Evolutionary conservation across 2,888 invertebrate genomes (phyloP), one percentile per base, ranked within the genome.

Genomic region (Mystacides longicornis): DNA sequence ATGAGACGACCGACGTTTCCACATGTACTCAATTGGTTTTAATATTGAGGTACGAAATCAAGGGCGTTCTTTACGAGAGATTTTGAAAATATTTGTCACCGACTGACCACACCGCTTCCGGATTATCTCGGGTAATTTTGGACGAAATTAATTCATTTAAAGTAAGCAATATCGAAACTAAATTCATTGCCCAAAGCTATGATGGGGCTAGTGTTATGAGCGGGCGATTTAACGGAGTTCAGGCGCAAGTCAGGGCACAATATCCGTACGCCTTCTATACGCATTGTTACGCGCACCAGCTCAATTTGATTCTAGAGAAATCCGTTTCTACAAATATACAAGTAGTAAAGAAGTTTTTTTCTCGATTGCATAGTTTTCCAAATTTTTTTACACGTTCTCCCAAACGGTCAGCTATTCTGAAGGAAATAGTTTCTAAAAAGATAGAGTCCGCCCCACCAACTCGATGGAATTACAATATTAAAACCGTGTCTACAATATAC

Each of bases 181-280:
- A 65, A 61, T 57, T 64, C 42, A 63, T 65, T 47, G 64, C 64
- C 19, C 67, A 66, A 58, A 62, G 61, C 42, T 67, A 64, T 54
- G 66, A 67, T 57, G 65, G 67, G 14, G 65, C 65, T 43, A 45
- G 56, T 33, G 62, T 63, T 14, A 62, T 65, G 63, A 63, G 61
- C 48, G 65, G 62, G 16, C 51, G 49, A 20, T 51, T 49, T 14
- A 51, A 47, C 43, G 65, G 66, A n/a, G 64, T 67, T 3, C 66
- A 66, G 59, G 58, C 60, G n/a, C 60, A 54, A 52, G 55, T 62
- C 11, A 63, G 61, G 61, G 21, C 52, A 33, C 54, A 37, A 31
- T 64, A 54, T 51, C 53, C 57, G 18, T 33, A 58, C 55, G 64
- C 64, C 1, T 45, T 58, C 49, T 63, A 51, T 31, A 54, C 64